Base-by-base conservation (phyloP, 2,113 vertebrate genomes). In the Poeciliopsis occidentalis region DNA sequence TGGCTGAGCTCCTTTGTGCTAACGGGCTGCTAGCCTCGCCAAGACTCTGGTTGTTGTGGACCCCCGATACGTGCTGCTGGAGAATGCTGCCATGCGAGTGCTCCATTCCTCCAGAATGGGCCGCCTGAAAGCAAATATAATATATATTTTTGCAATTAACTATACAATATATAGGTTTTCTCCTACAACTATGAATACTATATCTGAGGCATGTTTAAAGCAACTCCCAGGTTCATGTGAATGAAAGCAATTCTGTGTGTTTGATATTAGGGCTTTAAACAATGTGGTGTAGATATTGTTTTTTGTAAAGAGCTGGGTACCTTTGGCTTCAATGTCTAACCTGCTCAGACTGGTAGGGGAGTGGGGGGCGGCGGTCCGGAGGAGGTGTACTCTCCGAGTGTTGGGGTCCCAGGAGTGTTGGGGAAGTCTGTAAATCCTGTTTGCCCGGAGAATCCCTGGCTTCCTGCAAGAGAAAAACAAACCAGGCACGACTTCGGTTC, bases 381-480 rank as follows among this genome's bases (percentile, higher is more conserved):
- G 0, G 94, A 81, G 51, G 96, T 4, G 47, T 86, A 98, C 69
- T 98, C 97, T 1, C 92, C 94, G 41, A 98, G 93, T 0, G 94
- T 95, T 0, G 96, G 95, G 22, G 97, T 96, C 78, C 95, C 92
- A 0, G 97, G 94, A 1, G 94, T 91, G 0, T 96, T 91, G 1
- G 96, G 91, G 69, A 97, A 98, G 65, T 98, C 97, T 0, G 95
- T 89, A 75, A 97, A 98, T 37, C 93, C 93, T 8, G 95, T 89
- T 1, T 96, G 94, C 65, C 85, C 94, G 0, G 95, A 91, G 90
- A 97, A 98, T 75, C 92, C 93, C 69, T 96, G 95, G 78, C 94
- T 97, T 91, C 90, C 70, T 71, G 67, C n/a, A 73, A 69, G 34
- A 83, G 1, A 7, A 27, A 22, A 69, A 24, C n/a, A 64, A 12